Base-by-base conservation (phyloP, 2,797 vertebrate genomes). In the Argentina silus region DNA sequence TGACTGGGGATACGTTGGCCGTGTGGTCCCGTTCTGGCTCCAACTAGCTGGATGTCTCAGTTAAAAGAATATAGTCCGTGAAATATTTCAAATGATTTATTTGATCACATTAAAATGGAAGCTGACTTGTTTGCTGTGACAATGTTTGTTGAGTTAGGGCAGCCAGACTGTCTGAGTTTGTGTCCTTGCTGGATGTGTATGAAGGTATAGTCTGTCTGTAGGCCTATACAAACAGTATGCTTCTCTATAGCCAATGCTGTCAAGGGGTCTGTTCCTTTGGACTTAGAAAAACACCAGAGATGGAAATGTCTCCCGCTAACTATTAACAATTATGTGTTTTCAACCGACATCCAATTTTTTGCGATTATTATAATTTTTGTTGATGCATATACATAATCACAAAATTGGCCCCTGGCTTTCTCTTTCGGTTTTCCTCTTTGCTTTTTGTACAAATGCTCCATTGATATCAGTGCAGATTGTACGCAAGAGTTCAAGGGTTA, bases 41-140 rank as follows among this genome's bases (percentile, higher is more conserved):
- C 36, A 17, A 80, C 64, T 73, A 53, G 80, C 86, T 86, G 82
- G 71, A 89, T 84, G 87, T 87, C 83, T 90, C 82, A 79, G 84
- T 85, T 43, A 81, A 81, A 89, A 86, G 76, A 76, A 82, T 86
- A 86, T 84, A 85, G 79, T 69, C 82, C 27, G 23, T 87, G 84
- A 90, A 88, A 89, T 87, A 85, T 88, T 86, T 90, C 87, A 80
- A 36, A 81, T 89, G 90, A 90, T 89, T 86, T 90, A 86, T 91
- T 90, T 90, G 83, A 93, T 90, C 90, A 87, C 84, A 89, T 90
- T 88, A 85, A 90, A 91, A 90, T 85, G 87, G 87, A 85, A 88
- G 73, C 84, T 86, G 86, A 91, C 89, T 90, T 91, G 89, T 92
- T 93, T 91, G 89, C 86, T 91, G 89, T 89, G 86, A 91, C 90